Evolutionary conservation across 2,113 vertebrate genomes (phyloP).

Genomic region (Chiloscyllium plagiosum): DNA sequence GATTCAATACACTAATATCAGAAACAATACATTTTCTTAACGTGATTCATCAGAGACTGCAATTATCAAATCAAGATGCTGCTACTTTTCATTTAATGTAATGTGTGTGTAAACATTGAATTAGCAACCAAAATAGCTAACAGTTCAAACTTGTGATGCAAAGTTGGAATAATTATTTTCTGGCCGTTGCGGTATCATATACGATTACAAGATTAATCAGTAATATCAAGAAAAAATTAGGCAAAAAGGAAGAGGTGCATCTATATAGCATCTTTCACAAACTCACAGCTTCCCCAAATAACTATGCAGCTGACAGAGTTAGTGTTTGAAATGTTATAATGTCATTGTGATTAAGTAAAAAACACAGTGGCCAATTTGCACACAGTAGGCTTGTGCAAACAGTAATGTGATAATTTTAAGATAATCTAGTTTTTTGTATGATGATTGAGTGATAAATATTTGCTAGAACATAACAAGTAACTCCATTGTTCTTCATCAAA

Average conservation of each 20-base stretch:
- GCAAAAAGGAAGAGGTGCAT: neutral
- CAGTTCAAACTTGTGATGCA: neutral
- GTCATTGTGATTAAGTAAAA: neutral
- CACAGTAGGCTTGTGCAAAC: neutral
- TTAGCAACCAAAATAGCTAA: neutral
- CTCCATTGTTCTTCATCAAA: neutral
- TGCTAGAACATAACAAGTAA: neutral
- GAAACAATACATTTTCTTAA: neutral
- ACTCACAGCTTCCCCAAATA: neutral
- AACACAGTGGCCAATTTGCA: neutral
- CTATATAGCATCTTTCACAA: neutral
- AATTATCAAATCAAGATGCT: neutral
- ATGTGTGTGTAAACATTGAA: neutral
- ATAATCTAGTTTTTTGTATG: neutral
- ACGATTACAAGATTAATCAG: neutral
- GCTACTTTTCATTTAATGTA: neutral
- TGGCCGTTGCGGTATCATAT: neutral
- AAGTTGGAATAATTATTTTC: neutral
- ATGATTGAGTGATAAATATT: neutral
- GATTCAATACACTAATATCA: neutral
- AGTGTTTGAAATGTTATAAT: neutral
- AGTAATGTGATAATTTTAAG: neutral
- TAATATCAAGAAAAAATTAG: neutral
- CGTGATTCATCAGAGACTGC: neutral
- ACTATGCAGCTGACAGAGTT: too few relatives aligned